A percentile compares a stretch with the other conserved stretches of the same genome.
Evolutionary conservation across 1,140 invertebrate genomes (phyloP).

Genomic region (Drosophila chauvacae): DNA sequence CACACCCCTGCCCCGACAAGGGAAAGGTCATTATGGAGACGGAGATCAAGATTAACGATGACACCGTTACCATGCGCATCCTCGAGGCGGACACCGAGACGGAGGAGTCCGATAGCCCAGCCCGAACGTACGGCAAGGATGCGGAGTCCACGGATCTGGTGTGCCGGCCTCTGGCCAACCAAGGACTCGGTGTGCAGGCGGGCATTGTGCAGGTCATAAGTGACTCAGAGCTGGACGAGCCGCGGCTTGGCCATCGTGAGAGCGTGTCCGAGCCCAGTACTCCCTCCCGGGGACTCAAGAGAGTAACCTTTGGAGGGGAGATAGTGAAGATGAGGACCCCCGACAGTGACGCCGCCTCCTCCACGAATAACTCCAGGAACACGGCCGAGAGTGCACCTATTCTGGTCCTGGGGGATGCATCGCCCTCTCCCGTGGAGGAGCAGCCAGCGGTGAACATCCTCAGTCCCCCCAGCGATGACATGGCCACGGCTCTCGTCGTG

Average conservation of each 20-base stretch:
- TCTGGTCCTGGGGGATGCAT: not conserved
- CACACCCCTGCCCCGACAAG: conserved; percentile 44
- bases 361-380: conserved; percentile 58
- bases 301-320: conserved; percentile 93
- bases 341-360: conserved; percentile 88
- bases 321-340: conserved; percentile 92
- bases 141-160: conserved; percentile 83
- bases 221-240: conserved; percentile 86
- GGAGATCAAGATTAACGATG: conserved; percentile 91
- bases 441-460: not conserved
- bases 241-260: conserved; percentile 21
- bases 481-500: conserved; percentile 55
- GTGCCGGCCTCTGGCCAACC: conserved; percentile 47
- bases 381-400: not conserved
- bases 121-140: conserved; percentile 1
- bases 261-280: conserved; percentile 50
- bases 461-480: conserved; percentile 7
- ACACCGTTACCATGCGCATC: conserved; percentile 92
- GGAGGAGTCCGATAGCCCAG: conserved; percentile 69
- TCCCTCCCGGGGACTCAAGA: conserved; percentile 85
- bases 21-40: conserved; percentile 90
- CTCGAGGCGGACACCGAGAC: conserved; percentile 87
- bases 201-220: conserved; percentile 86
- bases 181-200: conserved; percentile 29
- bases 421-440: conserved; percentile 5